Percentiles rank a stretch among this genome's conserved stretches.
Conservation (phyloP, 2,888 invertebrate species). For the Tetheella fluctuosa region DNA sequence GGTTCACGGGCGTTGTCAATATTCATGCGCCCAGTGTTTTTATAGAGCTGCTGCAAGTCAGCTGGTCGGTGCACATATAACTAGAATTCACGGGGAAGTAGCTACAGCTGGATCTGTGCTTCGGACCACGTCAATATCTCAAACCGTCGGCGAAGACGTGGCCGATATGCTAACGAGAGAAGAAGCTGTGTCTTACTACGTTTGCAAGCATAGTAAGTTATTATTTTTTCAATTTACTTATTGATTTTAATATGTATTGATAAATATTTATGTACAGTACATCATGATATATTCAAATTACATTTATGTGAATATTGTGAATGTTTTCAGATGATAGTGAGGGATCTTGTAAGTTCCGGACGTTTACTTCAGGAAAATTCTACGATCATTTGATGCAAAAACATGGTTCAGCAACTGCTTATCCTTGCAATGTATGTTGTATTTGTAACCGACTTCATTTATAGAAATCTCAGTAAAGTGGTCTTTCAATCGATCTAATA, state of each 20-base stretch:
- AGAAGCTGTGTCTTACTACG: conserved; percentile 62
- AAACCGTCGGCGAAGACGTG: conserved; percentile 31
- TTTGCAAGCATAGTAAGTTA: conserved; percentile 58
- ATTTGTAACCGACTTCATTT: conserved; percentile 12
- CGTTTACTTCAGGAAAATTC: conserved; percentile 65
- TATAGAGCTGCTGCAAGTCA: conserved; percentile 86
- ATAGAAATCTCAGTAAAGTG: not conserved
- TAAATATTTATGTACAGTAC: not conserved
- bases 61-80: conserved; percentile 85
- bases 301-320: conserved; percentile 4
- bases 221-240: not conserved
- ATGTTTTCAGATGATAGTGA: conserved; percentile 27
- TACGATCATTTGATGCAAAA: conserved; percentile 58
- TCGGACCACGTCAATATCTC: conserved; percentile 38
- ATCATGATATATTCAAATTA: not conserved
- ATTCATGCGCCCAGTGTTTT: conserved; percentile 87
- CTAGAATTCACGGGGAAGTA: conserved; percentile 53
- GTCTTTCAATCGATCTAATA: not conserved
- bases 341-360: conserved; percentile 57
- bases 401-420: conserved; percentile 43
- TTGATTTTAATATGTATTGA: not conserved
- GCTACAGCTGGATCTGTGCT: conserved; percentile 40
- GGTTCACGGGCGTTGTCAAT: conserved; percentile 85
- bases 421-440: conserved; percentile 62
- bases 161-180: conserved; percentile 54